A percentile compares a stretch with the other conserved stretches of the same genome.
These are phyloP conservation scores for Denticeps clupeoides DNA, from an alignment of 2,797 vertebrate genomes.

Conservation along the genomic window DNA sequence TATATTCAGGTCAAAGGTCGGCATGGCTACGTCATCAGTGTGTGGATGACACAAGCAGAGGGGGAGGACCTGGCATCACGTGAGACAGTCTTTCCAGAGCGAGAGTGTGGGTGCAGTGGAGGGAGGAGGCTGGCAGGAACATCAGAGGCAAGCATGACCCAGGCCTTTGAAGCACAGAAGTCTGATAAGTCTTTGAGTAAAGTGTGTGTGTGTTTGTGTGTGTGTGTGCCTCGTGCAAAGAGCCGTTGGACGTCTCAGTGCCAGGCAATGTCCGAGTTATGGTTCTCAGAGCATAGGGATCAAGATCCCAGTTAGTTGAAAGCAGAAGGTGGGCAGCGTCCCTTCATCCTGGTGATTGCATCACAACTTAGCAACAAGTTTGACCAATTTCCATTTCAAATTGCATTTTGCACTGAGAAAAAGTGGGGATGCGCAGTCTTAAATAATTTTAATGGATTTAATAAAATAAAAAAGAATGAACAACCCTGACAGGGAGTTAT, in stretches of 20 bases:
- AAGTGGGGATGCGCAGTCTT: too few relatives aligned
- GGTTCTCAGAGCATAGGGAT: not conserved
- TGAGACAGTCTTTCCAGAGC: constrained; percentile 20
- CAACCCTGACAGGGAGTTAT: too few relatives aligned
- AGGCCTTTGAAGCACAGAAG: constrained; percentile 1
- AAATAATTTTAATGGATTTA: too few relatives aligned
- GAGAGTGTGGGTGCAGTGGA: not conserved
- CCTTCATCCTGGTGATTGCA: too few relatives aligned
- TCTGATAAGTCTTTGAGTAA: constrained; percentile 7
- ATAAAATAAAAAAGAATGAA: too few relatives aligned
- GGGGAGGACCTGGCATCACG: constrained; percentile 2
- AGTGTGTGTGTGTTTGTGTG: constrained; percentile 6
- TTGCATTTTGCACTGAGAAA: too few relatives aligned
- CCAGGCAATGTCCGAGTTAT: not conserved
- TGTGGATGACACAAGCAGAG: not conserved
- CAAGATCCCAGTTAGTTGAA: too few relatives aligned
- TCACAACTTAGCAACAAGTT: too few relatives aligned
- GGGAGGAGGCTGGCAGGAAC: constrained; percentile 7
- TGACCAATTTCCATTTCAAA: too few relatives aligned
- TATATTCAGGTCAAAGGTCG: not conserved
- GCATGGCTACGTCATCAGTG: not conserved
- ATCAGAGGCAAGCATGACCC: constrained; percentile 11
- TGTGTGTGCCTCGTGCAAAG: not conserved
- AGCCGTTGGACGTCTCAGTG: constrained; percentile 17
- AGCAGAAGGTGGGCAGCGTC: too few relatives aligned